Conservation (phyloP, 2,888 invertebrate genomes). For the Drepanosiphum platanoidis region DNA sequence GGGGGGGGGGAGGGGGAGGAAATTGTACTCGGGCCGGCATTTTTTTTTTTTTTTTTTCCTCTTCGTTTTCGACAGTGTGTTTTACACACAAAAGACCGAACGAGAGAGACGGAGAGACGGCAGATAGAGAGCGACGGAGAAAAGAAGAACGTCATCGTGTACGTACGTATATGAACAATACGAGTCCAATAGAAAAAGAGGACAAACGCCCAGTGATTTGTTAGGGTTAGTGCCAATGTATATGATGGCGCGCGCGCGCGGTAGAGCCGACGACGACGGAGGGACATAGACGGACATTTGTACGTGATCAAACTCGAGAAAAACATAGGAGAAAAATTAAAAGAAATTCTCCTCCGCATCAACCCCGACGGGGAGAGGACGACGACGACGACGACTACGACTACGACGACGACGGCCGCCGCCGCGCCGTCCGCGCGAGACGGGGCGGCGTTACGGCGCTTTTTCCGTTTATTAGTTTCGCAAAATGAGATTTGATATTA, state of each 20-base stretch:
- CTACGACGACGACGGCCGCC: background rate
- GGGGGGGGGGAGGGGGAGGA: background rate
- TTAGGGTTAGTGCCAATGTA: background rate
- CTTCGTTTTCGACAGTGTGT: background rate
- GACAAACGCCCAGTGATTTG: conserved; percentile 43
- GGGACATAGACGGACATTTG: conserved; percentile 22
- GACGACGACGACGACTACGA: background rate
- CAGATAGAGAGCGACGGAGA: too few relatives aligned
- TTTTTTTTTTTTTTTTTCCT: too few relatives aligned
- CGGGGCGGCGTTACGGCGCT: background rate
- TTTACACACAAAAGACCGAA: conserved; percentile 6
- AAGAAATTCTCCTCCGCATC: conserved; percentile 25
- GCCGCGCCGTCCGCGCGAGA: too few relatives aligned
- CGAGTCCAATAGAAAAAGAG: background rate
- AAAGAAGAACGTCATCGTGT: conserved; percentile 6
- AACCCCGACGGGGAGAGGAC: too few relatives aligned
- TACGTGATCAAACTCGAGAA: conserved; percentile 57
- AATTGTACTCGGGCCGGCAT: background rate
- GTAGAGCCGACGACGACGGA: background rate
- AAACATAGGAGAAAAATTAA: conserved; percentile 53
- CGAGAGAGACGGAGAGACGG: background rate
- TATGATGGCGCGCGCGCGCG: background rate
- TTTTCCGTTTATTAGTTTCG: conserved; percentile 54
- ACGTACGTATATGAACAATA: background rate
- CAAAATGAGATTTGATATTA: conserved; percentile 60